phyloP scores from a whole-genome alignment of 1,140 invertebrate species.

The Panagrolaimus sp. region DNA sequence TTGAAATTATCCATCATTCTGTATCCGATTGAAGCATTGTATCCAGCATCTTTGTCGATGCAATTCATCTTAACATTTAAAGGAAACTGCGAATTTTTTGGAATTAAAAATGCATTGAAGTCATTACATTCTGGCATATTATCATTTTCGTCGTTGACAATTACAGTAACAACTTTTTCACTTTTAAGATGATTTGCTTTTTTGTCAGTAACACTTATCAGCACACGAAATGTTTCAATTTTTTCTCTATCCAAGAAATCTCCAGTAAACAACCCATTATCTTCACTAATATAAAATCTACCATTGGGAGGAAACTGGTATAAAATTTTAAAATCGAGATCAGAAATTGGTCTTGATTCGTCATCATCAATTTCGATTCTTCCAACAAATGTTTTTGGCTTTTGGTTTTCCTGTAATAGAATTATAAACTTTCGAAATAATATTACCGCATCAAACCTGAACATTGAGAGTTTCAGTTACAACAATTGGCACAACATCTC shows the following conservation, averaged over 20 bases:
- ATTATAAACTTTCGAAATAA: no score
- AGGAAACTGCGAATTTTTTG: background rate
- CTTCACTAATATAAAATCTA: background rate
- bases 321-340: background rate
- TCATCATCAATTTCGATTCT: background rate
- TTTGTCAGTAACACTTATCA: background rate
- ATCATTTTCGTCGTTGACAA: background rate
- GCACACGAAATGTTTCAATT: background rate
- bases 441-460: background rate
- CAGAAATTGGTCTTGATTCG: background rate
- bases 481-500: background rate
- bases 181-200: background rate
- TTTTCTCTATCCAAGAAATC: background rate
- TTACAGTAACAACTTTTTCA: background rate
- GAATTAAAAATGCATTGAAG: background rate
- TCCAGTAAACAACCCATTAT: background rate
- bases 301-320: conserved; percentile 6
- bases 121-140: background rate
- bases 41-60: background rate
- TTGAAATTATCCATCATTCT: background rate
- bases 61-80: background rate
- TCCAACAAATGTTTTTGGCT: background rate
- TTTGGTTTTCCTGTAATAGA: conserved; percentile 1
- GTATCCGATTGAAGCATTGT: background rate
- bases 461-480: background rate